Percentiles rank a stretch among this genome's conserved stretches.
Evolutionary conservation across 2,888 invertebrate species (phyloP).

Genomic region (Pedicia rivosa): DNA sequence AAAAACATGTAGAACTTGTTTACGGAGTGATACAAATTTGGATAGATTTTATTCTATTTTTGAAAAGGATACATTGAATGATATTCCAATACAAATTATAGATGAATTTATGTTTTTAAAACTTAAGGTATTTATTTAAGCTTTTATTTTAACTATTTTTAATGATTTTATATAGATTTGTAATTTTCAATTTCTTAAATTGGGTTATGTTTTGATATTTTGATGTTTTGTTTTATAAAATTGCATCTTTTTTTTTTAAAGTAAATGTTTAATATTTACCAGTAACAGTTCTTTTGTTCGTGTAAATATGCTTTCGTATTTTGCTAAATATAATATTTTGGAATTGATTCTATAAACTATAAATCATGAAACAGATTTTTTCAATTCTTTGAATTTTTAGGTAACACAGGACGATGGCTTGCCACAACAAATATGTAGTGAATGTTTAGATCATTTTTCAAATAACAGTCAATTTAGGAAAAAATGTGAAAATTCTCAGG

Average conservation of each 20-base stretch:
- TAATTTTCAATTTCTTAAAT: no score
- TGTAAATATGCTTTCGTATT: no score
- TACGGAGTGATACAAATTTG: background rate
- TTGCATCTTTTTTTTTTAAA: no score
- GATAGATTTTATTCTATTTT: background rate
- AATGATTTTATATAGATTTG: no score
- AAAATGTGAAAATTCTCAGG: constrained; percentile 3
- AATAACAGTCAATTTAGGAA: constrained; percentile 2
- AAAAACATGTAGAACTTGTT: constrained; percentile 5
- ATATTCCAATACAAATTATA: background rate
- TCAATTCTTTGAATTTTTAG: no score
- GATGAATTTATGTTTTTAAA: background rate
- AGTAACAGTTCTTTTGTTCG: no score
- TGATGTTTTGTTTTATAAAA: no score
- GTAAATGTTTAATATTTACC: no score
- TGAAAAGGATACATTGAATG: background rate
- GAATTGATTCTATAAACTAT: no score
- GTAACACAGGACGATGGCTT: constrained; percentile 7
- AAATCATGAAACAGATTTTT: no score
- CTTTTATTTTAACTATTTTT: background rate
- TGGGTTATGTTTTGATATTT: no score
- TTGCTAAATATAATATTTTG: no score
- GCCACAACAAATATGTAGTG: constrained; percentile 7
- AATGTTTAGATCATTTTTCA: constrained; percentile 6
- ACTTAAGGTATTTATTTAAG: background rate